A percentile compares a stretch with the other conserved stretches of the same genome.
Evolutionary conservation across 2,797 vertebrate species (phyloP).

Genomic region (Hydrocynus forskahlii): DNA sequence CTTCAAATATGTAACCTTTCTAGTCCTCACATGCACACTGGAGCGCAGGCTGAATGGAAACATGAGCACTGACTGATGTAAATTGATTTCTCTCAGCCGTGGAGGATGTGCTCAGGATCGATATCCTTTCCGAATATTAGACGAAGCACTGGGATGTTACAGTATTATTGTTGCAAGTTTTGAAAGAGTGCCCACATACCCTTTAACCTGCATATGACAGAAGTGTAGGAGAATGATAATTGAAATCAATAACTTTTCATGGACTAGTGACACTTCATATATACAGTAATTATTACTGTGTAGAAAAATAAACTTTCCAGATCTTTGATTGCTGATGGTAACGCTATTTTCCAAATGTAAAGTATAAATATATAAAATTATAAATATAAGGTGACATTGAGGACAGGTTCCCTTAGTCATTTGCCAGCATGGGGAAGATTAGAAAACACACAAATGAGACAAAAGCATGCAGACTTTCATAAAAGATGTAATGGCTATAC

Average conservation of each 20-base stretch:
- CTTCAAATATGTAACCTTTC: conserved; percentile 37
- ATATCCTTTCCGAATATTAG: neutral
- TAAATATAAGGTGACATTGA: too few species aligned
- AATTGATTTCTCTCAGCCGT: conserved; percentile 13
- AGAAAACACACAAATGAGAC: too few species aligned
- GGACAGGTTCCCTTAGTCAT: too few species aligned
- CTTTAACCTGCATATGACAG: conserved; percentile 4
- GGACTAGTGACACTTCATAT: neutral
- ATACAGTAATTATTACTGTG: too few species aligned
- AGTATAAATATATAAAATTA: too few species aligned
- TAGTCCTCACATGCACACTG: conserved; percentile 16
- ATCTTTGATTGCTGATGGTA: too few species aligned
- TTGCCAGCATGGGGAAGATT: too few species aligned
- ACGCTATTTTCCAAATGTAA: too few species aligned
- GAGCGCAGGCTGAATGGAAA: neutral
- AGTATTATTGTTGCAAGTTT: neutral
- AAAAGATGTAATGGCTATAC: too few species aligned
- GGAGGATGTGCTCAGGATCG: neutral
- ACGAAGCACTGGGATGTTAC: neutral
- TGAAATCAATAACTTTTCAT: neutral
- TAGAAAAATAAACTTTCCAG: too few species aligned
- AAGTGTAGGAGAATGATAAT: neutral
- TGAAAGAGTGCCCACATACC: neutral
- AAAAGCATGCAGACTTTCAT: too few species aligned
- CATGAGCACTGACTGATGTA: conserved; percentile 9